Conservation (phyloP, 2,888 invertebrate genomes). For the Sinelater perroti region DNA sequence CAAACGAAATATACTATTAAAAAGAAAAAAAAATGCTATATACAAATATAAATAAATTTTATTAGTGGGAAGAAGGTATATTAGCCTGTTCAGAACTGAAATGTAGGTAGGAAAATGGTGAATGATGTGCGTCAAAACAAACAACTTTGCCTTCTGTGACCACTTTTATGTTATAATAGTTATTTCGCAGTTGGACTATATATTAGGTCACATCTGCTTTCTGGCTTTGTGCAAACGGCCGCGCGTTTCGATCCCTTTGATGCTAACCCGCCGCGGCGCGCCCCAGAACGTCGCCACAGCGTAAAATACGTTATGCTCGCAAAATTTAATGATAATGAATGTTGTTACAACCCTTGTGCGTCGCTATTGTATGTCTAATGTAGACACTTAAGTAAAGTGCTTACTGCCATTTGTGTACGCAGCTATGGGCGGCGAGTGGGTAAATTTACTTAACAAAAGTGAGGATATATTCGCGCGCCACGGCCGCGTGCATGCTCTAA, state of each 20-base stretch:
- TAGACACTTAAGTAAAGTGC: slow-evolving; percentile 38
- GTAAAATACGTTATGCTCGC: slow-evolving; percentile 23
- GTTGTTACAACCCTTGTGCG: slow-evolving; percentile 36
- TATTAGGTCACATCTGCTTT: no score
- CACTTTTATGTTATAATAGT: no score
- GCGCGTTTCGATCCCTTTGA: background rate
- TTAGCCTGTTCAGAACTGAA: no score
- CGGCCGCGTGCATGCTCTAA: slow-evolving; percentile 10
- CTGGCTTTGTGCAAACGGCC: no score
- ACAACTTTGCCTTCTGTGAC: no score
- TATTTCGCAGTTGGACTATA: no score
- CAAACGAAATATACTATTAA: no score
- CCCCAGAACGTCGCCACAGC: slow-evolving; percentile 11
- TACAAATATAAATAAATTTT: no score
- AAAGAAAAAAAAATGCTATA: no score
- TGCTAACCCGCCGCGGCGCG: slow-evolving; percentile 12
- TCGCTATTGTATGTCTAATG: slow-evolving; percentile 36
- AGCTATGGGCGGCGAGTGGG: slow-evolving; percentile 35
- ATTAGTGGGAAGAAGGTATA: no score
- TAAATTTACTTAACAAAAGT: slow-evolving; percentile 38
- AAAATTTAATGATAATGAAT: slow-evolving; percentile 37
- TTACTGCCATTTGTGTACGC: slow-evolving; percentile 38
- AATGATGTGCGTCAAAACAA: no score
- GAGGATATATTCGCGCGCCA: slow-evolving; percentile 27
- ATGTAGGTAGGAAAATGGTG: no score